A percentile compares a stretch with the other conserved stretches of the same genome.
Conservation (phyloP, 2,888 invertebrate species). For the Norana najaformis region DNA sequence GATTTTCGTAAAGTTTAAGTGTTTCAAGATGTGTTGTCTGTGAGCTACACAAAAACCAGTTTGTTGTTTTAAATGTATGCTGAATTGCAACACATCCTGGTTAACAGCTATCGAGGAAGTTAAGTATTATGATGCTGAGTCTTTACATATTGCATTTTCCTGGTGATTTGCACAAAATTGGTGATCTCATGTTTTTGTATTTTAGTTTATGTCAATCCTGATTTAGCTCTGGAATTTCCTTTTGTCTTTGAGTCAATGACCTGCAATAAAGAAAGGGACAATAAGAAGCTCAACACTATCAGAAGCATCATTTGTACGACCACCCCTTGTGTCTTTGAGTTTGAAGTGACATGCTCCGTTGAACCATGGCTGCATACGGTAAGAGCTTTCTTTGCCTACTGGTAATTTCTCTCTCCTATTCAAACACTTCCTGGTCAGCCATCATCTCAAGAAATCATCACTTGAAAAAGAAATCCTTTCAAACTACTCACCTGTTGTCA, state of each 20-base stretch:
- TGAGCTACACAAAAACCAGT: no score
- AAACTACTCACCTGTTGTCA: no score
- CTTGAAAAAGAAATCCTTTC: no score
- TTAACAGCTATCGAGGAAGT: not conserved
- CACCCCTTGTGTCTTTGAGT: not conserved
- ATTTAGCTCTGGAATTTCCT: constrained; percentile 13
- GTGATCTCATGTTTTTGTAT: not conserved
- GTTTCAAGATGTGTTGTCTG: no score
- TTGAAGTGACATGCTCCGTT: not conserved
- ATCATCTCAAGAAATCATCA: no score
- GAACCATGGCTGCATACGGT: not conserved
- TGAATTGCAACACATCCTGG: not conserved
- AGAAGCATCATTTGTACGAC: not conserved
- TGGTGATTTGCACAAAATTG: not conserved
- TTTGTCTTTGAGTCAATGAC: not conserved
- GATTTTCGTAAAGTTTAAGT: no score
- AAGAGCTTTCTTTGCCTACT: no score
- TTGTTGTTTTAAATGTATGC: no score
- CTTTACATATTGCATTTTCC: not conserved
- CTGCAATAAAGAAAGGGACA: not conserved
- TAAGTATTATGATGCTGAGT: not conserved
- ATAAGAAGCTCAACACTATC: not conserved
- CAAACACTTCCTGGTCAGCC: no score
- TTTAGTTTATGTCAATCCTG: not conserved
- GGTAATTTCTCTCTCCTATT: no score